These are phyloP conservation scores for Papilio helenus DNA, from an alignment of 1,140 invertebrate genomes.

Conservation along the genomic window DNA sequence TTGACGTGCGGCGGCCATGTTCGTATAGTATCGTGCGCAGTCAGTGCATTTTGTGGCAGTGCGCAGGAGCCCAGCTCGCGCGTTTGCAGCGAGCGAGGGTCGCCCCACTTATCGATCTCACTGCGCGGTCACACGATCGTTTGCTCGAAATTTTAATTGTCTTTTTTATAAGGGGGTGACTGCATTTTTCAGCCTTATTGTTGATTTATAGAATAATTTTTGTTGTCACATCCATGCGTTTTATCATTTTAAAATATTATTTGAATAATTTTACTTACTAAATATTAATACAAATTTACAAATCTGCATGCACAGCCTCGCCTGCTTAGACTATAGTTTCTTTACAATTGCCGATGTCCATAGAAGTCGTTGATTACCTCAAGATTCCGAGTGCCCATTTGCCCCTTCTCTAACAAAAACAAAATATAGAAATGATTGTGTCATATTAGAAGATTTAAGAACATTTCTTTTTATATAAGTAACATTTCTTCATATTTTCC, in stretches of 20 bases:
- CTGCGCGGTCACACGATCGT: conserved; percentile 42
- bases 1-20: conserved; percentile 54
- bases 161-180: conserved; percentile 32
- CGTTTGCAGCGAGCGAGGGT: conserved; percentile 49
- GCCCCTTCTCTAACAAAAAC: too few relatives aligned
- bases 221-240: background rate
- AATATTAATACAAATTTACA: too few relatives aligned
- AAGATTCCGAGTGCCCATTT: too few relatives aligned
- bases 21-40: conserved; percentile 57
- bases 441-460: too few relatives aligned
- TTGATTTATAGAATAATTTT: conserved; percentile 45
- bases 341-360: too few relatives aligned
- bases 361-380: too few relatives aligned
- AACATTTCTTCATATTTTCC: background rate
- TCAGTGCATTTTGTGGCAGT: conserved; percentile 50
- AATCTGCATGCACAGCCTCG: too few relatives aligned
- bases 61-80: conserved; percentile 65
- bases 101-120: conserved; percentile 49
- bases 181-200: conserved; percentile 34
- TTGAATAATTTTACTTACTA: background rate
- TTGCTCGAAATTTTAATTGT: conserved; percentile 37
- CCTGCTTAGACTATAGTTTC: too few relatives aligned
- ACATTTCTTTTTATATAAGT: too few relatives aligned
- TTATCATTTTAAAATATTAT: background rate
- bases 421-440: too few relatives aligned